A percentile compares a stretch with the other conserved stretches of the same genome.
phyloP scores from a whole-genome alignment of 2,113 vertebrate species.

The Oplegnathus fasciatus region DNA sequence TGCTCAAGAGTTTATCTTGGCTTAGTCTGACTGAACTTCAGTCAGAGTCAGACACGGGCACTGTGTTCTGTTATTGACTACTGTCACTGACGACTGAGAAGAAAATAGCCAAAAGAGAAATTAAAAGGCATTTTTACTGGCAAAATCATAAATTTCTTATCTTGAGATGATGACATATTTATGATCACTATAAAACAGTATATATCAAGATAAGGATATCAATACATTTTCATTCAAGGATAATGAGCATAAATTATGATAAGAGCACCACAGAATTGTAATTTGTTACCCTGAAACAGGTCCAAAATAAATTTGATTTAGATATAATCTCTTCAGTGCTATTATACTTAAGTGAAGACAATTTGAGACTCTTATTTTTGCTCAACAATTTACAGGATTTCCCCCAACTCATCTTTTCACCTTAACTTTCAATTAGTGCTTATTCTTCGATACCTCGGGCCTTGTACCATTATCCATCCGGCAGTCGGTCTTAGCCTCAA shows the following conservation, averaged over 20 bases:
- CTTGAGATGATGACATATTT: neutral
- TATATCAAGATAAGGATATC: neutral
- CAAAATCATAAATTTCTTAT: neutral
- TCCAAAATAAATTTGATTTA: neutral
- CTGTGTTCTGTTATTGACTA: neutral
- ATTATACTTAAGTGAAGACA: too few species aligned
- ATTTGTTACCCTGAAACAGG: neutral
- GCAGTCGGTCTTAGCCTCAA: too few species aligned
- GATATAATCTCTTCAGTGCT: neutral
- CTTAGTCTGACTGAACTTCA: neutral
- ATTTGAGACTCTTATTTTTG: too few species aligned
- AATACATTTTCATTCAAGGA: neutral
- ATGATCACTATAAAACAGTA: neutral
- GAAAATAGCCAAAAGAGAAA: neutral
- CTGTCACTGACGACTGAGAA: neutral
- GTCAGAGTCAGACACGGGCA: neutral
- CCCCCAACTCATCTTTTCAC: too few species aligned
- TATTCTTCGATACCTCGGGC: too few species aligned
- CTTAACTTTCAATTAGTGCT: too few species aligned
- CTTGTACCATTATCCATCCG: too few species aligned
- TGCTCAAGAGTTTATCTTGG: conserved; percentile 7
- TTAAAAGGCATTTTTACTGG: neutral
- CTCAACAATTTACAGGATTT: too few species aligned
- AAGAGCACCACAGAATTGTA: neutral
- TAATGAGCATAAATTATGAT: neutral